Percentiles rank a stretch among this genome's conserved stretches.
phyloP scores from a whole-genome alignment of 2,113 vertebrate genomes.

The Leucopternis melanops region DNA sequence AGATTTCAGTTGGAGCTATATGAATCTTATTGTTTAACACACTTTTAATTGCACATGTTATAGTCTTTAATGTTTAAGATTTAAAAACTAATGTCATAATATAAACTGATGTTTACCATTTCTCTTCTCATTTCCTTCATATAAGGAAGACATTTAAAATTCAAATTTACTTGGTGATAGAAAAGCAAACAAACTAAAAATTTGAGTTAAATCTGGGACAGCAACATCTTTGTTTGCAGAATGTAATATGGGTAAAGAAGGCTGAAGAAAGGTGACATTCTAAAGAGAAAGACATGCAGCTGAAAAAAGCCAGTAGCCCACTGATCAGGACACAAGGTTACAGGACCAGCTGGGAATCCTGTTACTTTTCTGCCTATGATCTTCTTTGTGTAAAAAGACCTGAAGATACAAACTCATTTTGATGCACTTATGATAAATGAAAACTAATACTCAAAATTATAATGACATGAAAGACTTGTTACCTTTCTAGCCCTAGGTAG shows the following conservation, averaged over 20 bases:
- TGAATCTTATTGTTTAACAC: neutral
- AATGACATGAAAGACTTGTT: rapidly evolving
- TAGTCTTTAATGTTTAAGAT: neutral
- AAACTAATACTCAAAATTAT: neutral
- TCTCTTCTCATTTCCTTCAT: neutral
- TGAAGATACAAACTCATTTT: neutral
- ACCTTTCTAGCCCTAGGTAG: neutral
- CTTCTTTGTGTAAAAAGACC: neutral
- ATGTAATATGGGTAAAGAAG: neutral
- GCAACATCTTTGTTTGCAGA: neutral
- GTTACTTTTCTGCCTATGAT: neutral
- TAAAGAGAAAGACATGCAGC: neutral
- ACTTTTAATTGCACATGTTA: neutral
- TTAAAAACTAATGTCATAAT: neutral
- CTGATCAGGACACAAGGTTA: neutral
- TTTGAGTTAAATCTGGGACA: neutral
- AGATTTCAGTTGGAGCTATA: neutral
- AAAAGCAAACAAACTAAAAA: neutral
- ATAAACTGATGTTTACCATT: neutral
- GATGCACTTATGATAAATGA: neutral
- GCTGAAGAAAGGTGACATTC: neutral
- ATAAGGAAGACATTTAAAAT: neutral
- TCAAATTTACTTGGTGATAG: neutral
- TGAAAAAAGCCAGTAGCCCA: neutral
- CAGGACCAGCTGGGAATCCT: neutral